A percentile compares a stretch with the other conserved stretches of the same genome.
Evolutionary conservation across 2,113 vertebrate species (phyloP).

Genomic region (Tetrax tetrax): DNA sequence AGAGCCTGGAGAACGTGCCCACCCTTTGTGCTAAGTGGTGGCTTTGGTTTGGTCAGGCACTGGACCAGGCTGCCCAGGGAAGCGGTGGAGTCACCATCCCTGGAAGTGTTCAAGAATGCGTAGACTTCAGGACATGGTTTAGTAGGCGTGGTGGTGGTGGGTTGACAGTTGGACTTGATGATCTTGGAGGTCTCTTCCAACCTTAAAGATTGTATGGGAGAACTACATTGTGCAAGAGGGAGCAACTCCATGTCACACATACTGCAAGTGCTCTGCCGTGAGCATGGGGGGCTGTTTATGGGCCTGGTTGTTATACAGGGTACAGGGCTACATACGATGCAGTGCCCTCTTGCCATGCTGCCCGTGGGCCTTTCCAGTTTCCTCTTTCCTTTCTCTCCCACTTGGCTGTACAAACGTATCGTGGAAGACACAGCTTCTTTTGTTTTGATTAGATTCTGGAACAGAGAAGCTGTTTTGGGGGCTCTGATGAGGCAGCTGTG

Average conservation of each 20-base stretch:
- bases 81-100: no score
- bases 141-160: no score
- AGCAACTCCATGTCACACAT: fast-evolving
- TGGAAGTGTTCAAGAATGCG: no score
- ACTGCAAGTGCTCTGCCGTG: not conserved
- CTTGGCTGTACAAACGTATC: fast-evolving
- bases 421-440: not conserved
- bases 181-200: no score
- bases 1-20: not conserved
- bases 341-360: not conserved
- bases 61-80: no score
- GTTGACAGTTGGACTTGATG: no score
- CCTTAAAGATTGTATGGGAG: no score
- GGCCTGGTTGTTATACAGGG: not conserved
- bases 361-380: not conserved
- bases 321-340: not conserved
- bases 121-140: no score
- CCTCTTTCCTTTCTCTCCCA: not conserved
- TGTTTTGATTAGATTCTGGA: not conserved
- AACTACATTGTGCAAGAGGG: not conserved
- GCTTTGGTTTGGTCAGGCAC: no score
- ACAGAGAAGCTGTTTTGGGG: not conserved
- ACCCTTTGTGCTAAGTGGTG: fast-evolving
- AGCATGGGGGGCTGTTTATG: not conserved
- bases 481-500: not conserved